Evolutionary conservation across 2,888 invertebrate species (phyloP), one percentile per base, ranked within the genome.

Genomic region (Agrilus mali): DNA sequence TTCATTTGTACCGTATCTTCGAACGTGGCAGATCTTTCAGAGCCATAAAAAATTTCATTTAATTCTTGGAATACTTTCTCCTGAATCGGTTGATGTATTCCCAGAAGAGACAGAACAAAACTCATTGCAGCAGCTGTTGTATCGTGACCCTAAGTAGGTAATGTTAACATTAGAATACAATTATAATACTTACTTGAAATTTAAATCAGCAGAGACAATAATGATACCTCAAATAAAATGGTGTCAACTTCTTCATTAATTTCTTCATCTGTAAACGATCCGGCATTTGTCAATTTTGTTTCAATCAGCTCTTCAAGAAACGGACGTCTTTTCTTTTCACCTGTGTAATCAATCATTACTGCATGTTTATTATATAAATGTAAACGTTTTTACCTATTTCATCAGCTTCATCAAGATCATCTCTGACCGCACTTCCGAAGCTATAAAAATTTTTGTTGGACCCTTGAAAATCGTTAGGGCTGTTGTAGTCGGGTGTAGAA

Each of bases 221-320:
- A 17, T 2, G 8, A 59, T 63, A 80, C 87, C 76, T 92, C 83
- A 61, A 86, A 86, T 86, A 87, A 86, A 53, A 87, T 86, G 0
- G 86, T 86, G 60, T 86, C 81, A 1, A 86, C 86, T 74, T 87
- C 84, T 60, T 87, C 85, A 55, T 82, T 80, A 53, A 87, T 83
- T 67, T 87, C 86, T 48, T 80, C 77, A 47, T 86, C 86, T 17
- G 78, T 75, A 43, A 86, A 74, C 35, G 73, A 75, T 42, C 73
- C 80, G 7, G 82, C 81, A 46, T 80, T 82, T 50, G 81, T 79
- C 45, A 56, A 47, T 33, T 84, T 77, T 53, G 84, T 78, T 62
- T 87, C 86, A 40, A 93, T 71, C 55, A 93, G 72, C 50, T 89
- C 70, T 66, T 94, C 93, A 53, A 93, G 74, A 68, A 93, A 92